Percentiles rank a stretch among this genome's conserved stretches.
These are phyloP conservation scores for Anaspis maculata DNA, from an alignment of 2,888 invertebrate species.

Conservation along the genomic window DNA sequence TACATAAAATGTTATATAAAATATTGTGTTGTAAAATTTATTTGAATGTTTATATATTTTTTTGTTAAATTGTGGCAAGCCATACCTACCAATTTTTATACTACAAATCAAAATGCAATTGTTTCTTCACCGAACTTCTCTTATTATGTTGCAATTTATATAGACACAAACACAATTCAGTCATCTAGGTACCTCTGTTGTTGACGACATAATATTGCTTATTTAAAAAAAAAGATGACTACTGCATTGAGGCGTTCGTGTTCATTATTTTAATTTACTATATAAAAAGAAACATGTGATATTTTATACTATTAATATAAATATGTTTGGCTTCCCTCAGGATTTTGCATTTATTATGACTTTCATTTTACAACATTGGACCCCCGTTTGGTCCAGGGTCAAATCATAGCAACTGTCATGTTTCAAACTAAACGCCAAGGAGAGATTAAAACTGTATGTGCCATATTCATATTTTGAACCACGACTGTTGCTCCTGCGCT, in stretches of 20 bases:
- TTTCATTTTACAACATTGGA: constrained; percentile 10
- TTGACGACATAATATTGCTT: no score
- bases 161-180: no score
- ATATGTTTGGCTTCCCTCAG: constrained; percentile 39
- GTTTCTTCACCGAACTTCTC: no score
- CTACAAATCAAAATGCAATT: no score
- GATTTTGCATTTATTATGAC: constrained; percentile 31
- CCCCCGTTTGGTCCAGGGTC: background rate
- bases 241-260: no score
- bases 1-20: constrained; percentile 38
- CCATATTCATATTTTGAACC: constrained; percentile 28
- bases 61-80: constrained; percentile 22
- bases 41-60: no score
- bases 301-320: constrained; percentile 41
- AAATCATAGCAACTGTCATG: constrained; percentile 5
- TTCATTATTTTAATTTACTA: no score
- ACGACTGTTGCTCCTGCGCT: constrained; percentile 20
- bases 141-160: no score
- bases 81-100: no score
- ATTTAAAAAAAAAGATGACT: no score
- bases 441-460: constrained; percentile 31
- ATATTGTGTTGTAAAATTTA: constrained; percentile 30
- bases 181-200: no score
- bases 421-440: constrained; percentile 12
- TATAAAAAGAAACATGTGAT: constrained; percentile 41